Conservation (phyloP, 1,140 invertebrate genomes). For the Bombus polaris region DNA sequence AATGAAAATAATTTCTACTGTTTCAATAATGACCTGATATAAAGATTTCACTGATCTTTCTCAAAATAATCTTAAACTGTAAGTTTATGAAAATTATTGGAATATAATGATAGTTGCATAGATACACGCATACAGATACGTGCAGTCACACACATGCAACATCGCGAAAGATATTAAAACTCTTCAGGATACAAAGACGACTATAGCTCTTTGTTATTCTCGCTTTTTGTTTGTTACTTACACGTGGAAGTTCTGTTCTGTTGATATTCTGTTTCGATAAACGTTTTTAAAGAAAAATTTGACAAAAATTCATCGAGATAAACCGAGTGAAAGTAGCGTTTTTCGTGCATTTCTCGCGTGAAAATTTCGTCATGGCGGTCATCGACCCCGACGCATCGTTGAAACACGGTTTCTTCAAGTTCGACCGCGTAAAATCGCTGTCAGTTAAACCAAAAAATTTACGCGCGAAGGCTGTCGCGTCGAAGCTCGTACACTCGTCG, state of each 20-base stretch:
- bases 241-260: too few relatives aligned
- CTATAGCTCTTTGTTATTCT: too few relatives aligned
- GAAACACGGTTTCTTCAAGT: constrained; percentile 6
- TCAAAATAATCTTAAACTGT: neutral
- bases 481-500: constrained; percentile 24
- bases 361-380: constrained; percentile 13
- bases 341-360: neutral
- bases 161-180: too few relatives aligned
- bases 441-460: constrained; percentile 42
- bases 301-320: neutral
- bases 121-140: too few relatives aligned
- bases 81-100: too few relatives aligned
- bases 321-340: neutral
- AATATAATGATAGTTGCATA: too few relatives aligned
- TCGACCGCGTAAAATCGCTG: constrained; percentile 23
- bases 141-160: too few relatives aligned
- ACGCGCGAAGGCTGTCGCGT: constrained; percentile 23
- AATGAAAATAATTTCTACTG: neutral
- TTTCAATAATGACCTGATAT: neutral
- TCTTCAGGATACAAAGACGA: too few relatives aligned
- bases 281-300: too few relatives aligned
- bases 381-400: constrained; percentile 1
- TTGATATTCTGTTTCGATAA: too few relatives aligned
- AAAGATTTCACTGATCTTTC: neutral
- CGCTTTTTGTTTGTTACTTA: too few relatives aligned